Evolutionary conservation across 2,113 vertebrate species (phyloP).

Genomic region (Antechinus flavipes): DNA sequence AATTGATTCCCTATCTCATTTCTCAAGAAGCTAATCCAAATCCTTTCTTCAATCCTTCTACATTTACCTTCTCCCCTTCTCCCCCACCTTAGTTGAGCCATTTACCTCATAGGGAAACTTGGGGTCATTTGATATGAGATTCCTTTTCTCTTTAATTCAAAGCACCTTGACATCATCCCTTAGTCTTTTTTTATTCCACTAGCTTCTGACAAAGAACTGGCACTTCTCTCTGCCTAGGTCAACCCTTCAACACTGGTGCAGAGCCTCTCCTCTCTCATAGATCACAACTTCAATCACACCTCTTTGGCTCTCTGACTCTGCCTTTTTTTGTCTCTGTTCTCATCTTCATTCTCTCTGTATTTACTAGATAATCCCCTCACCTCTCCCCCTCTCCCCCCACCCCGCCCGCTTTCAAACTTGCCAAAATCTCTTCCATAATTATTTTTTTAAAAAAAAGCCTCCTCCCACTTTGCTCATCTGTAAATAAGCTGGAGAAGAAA

Average conservation of each 20-base stretch:
- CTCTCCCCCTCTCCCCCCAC: too few relatives aligned
- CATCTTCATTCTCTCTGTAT: not conserved
- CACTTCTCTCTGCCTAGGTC: not conserved
- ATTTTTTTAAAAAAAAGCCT: not conserved
- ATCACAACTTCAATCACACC: not conserved
- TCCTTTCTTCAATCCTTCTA: not conserved
- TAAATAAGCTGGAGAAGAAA: not conserved
- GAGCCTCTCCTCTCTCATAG: not conserved
- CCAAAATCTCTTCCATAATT: not conserved
- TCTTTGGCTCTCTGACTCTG: not conserved
- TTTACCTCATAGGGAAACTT: too few relatives aligned
- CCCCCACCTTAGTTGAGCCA: not conserved
- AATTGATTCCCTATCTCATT: not conserved
- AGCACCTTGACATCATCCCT: not conserved
- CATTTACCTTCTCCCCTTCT: too few relatives aligned
- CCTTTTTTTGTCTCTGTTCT: not conserved
- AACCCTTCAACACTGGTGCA: not conserved
- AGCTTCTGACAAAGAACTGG: not conserved
- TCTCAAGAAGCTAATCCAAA: not conserved
- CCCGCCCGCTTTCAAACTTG: not conserved
- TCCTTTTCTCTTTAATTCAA: not conserved
- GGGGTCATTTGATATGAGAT: not conserved
- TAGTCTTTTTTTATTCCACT: too few relatives aligned
- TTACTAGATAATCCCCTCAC: not conserved
- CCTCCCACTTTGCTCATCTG: too few relatives aligned